These are phyloP conservation scores for Branchellion lobata DNA, from an alignment of 2,888 invertebrate genomes.

Conservation along the genomic window DNA sequence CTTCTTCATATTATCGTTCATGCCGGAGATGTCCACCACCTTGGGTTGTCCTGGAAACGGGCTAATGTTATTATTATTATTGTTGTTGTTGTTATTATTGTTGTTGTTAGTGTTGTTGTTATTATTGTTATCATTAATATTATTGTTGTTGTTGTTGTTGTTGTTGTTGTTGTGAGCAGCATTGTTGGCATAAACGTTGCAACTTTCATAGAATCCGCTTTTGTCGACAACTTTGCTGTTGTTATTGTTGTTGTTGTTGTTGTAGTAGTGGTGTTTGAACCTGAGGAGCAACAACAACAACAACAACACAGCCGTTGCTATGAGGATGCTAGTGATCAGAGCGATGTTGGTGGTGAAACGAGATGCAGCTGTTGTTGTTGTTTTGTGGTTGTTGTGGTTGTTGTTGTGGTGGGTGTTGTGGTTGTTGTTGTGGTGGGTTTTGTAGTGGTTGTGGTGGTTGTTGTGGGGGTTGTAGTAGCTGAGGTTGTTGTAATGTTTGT, in stretches of 20 bases:
- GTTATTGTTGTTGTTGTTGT: background rate
- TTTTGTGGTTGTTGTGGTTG: background rate
- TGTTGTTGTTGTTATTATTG: no score
- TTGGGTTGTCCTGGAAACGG: no score
- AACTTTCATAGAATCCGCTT: background rate
- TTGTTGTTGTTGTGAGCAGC: background rate
- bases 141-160: constrained; percentile 16
- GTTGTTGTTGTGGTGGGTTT: background rate
- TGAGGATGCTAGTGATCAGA: background rate
- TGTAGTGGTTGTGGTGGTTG: background rate
- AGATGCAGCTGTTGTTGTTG: background rate
- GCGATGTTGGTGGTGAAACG: constrained; percentile 1
- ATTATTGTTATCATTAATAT: no score
- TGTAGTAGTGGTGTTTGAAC: background rate
- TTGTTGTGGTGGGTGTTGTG: background rate
- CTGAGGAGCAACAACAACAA: background rate
- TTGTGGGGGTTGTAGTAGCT: background rate
- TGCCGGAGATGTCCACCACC: background rate
- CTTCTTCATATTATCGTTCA: background rate
- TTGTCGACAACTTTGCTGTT: background rate
- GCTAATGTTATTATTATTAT: no score
- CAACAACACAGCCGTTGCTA: background rate
- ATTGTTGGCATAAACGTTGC: background rate
- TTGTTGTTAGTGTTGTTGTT: no score
- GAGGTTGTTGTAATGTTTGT: background rate